Base-by-base conservation (phyloP, 2,797 vertebrate genomes). In the Amniataba percoides region DNA sequence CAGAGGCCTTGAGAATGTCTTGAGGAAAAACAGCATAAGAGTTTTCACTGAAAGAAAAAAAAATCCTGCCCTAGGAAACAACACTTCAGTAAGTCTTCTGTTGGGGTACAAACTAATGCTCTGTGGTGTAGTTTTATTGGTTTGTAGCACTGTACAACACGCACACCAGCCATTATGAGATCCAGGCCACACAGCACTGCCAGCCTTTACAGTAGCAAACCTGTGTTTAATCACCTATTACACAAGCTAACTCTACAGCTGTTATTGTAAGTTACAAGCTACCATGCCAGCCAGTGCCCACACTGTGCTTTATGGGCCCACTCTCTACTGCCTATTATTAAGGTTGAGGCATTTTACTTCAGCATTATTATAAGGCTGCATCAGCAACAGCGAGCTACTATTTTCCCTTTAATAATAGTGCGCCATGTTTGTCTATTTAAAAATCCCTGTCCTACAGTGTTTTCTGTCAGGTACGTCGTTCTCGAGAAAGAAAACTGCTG, bases 211-310 rank as follows among this genome's bases (percentile, higher is more conserved):
- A 74, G 81, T 74, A 82, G 73, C 74, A 56, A 77, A 49, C 58
- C 49, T 15, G 53, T 61, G 56, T 80, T 83, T 84, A 85, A 83
- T 82, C 56, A 73, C 58, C 59, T 61, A 71, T 86, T 80, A 85
- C 59, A 78, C 64, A 82, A 68, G 46, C 55, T 68, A 65, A 77
- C 64, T 63, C 51, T 23, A 61, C 19, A 31, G 31, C 48, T 23
- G 56, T 83, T 85, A 76, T 74, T 70, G 48, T 58, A 69, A 53
- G 62, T 78, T 78, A 76, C 55, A 15, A 75, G 75, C 49, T 79
- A 71, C 39, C 45, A 61, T 79, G 68, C 74, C 74, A 83, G 34
- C 65, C 40, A 52, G 60, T 81, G 77, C 71, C 65, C 80, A 83
- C 62, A 78, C 45, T 71, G 74, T 61, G 63, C 62, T 90, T 84